A percentile compares a stretch with the other conserved stretches of the same genome.
Evolutionary conservation across 2,113 vertebrate species (phyloP).

Genomic region (Apodemus sylvaticus): DNA sequence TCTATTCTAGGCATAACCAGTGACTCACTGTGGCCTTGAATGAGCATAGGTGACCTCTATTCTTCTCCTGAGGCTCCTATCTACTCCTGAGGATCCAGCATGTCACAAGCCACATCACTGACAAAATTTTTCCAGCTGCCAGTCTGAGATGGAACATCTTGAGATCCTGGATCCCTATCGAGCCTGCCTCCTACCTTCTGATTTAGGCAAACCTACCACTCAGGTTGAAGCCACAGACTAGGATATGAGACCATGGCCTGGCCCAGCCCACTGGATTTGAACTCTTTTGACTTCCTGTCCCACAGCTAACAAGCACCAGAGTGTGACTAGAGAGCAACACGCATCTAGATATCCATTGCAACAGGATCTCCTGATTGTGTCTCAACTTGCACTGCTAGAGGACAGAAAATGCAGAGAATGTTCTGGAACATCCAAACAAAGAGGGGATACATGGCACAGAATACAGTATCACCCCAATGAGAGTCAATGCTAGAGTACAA

Average conservation of each 20-base stretch:
- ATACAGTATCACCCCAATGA: not conserved
- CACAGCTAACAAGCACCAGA: not conserved
- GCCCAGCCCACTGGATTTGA: not conserved
- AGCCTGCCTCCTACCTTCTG: not conserved
- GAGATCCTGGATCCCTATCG: not conserved
- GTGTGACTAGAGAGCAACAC: not conserved
- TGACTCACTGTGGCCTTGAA: slow-evolving; percentile 70
- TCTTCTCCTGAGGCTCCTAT: too few relatives aligned
- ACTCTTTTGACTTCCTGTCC: not conserved
- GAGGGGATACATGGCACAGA: not conserved
- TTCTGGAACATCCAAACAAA: not conserved
- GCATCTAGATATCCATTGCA: not conserved
- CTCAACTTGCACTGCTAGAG: not conserved
- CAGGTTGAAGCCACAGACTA: not conserved
- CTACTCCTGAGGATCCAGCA: slow-evolving; percentile 27
- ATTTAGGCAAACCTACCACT: slow-evolving; percentile 17
- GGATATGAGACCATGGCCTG: not conserved
- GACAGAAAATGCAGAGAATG: not conserved
- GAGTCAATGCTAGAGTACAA: not conserved
- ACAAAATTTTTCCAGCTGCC: not conserved
- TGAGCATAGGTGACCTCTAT: slow-evolving; percentile 56
- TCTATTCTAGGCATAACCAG: slow-evolving; percentile 69
- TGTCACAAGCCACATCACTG: not conserved
- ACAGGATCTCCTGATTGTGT: not conserved
- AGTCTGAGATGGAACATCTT: not conserved